Percentiles rank a stretch among this genome's conserved stretches.
phyloP scores from a whole-genome alignment of 2,888 invertebrate genomes.

The Buathra laborator region DNA sequence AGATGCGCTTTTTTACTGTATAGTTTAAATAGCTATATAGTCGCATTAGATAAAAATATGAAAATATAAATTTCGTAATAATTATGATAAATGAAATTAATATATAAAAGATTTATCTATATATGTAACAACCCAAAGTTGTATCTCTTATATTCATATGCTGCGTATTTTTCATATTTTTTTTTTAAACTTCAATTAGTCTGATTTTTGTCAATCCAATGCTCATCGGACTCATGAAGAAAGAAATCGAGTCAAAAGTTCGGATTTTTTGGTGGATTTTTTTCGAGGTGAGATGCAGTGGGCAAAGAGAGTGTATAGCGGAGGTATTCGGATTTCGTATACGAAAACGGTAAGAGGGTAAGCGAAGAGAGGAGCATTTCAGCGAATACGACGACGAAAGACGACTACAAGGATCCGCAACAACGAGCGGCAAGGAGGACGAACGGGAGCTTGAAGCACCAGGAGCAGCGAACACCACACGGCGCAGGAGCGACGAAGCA shows the following conservation, averaged over 20 bases:
- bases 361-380: slow-evolving; percentile 36
- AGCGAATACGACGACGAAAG: slow-evolving; percentile 39
- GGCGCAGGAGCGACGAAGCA: slow-evolving; percentile 69
- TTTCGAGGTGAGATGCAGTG: slow-evolving; percentile 26
- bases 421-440: slow-evolving; percentile 59
- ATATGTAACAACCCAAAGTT: too few relatives aligned
- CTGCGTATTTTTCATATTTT: too few relatives aligned
- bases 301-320: slow-evolving; percentile 40
- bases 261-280: slow-evolving; percentile 20
- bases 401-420: slow-evolving; percentile 66
- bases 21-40: not conserved
- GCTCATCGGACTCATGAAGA: not conserved
- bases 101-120: too few relatives aligned
- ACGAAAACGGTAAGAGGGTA: slow-evolving; percentile 56
- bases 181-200: too few relatives aligned
- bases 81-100: too few relatives aligned
- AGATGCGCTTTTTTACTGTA: too few relatives aligned
- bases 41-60: too few relatives aligned
- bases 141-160: too few relatives aligned
- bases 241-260: slow-evolving; percentile 33
- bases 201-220: not conserved
- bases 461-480: slow-evolving; percentile 56
- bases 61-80: too few relatives aligned
- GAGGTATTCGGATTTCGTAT: slow-evolving; percentile 47
- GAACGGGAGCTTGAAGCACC: slow-evolving; percentile 57